Evolutionary conservation across 2,797 vertebrate species (phyloP).

Genomic region (Danio aesculapii): DNA sequence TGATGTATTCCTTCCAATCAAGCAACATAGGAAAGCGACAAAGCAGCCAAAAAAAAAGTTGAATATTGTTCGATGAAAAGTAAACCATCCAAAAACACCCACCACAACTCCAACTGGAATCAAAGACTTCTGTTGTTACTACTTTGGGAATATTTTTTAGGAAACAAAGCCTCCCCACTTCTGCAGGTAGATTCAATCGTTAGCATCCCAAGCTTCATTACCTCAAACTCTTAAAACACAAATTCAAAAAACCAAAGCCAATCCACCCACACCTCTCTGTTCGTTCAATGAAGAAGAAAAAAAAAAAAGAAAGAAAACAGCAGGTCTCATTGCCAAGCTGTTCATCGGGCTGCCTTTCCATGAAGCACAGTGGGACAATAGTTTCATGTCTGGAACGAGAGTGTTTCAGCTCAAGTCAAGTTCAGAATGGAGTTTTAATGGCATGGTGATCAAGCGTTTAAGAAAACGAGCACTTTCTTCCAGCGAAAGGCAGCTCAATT

Average conservation of each 20-base stretch:
- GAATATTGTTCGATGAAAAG: neutral
- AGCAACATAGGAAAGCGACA: neutral
- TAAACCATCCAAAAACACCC: constrained; percentile 22
- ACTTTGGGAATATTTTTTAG: neutral
- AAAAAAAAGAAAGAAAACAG: constrained; percentile 3
- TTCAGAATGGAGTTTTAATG: constrained; percentile 70
- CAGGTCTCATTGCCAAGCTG: neutral
- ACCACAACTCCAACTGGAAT: constrained; percentile 7
- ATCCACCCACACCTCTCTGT: constrained; percentile 22
- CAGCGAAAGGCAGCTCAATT: constrained; percentile 62
- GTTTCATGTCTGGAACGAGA: constrained; percentile 54
- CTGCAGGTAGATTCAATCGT: constrained; percentile 34
- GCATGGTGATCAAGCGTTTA: constrained; percentile 61
- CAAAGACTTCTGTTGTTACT: constrained; percentile 3
- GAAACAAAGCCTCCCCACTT: constrained; percentile 36
- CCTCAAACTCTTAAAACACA: constrained; percentile 31
- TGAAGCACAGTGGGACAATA: constrained; percentile 25
- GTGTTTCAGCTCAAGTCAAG: constrained; percentile 58
- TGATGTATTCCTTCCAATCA: constrained; percentile 3
- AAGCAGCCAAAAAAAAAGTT: neutral
- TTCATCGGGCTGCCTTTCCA: constrained; percentile 6
- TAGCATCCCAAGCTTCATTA: constrained; percentile 31
- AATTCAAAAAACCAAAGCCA: constrained; percentile 33
- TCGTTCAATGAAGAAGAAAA: neutral
- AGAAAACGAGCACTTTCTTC: constrained; percentile 56